A percentile compares a stretch with the other conserved stretches of the same genome.
These are phyloP conservation scores for Philereme vetulata DNA, from an alignment of 2,888 invertebrate genomes.

Conservation along the genomic window DNA sequence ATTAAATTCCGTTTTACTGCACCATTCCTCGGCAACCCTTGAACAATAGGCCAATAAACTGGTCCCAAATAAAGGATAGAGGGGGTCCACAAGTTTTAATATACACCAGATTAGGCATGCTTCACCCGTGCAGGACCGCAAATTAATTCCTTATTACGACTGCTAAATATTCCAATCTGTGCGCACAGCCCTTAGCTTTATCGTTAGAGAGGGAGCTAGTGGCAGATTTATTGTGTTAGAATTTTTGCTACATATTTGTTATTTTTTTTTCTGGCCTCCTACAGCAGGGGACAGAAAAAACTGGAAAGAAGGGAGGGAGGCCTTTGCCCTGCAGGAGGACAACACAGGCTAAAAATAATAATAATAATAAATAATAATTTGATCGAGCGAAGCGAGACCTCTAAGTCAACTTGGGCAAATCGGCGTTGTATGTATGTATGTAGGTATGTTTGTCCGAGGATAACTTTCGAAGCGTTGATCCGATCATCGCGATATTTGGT, in stretches of 20 bases:
- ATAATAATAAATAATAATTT: too few species aligned
- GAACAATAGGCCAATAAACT: slow-evolving; percentile 32
- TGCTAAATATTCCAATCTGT: slow-evolving; percentile 54
- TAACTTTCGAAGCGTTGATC: too few species aligned
- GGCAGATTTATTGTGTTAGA: not conserved
- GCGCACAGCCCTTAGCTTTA: slow-evolving; percentile 35
- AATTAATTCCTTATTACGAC: slow-evolving; percentile 72
- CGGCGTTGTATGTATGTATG: too few species aligned
- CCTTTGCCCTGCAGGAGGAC: too few species aligned
- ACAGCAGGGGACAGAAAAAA: too few species aligned
- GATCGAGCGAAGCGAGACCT: too few species aligned
- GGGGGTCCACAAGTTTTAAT: slow-evolving; percentile 49
- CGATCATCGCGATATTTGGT: too few species aligned
- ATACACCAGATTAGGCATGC: slow-evolving; percentile 54
- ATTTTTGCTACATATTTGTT: not conserved
- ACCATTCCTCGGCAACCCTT: slow-evolving; percentile 26
- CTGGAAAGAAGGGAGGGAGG: too few species aligned
- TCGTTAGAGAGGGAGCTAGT: slow-evolving; percentile 10
- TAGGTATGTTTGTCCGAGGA: too few species aligned
- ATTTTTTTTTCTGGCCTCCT: too few species aligned
- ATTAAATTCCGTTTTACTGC: slow-evolving; percentile 12
- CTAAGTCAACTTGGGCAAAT: too few species aligned
- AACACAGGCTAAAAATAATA: too few species aligned
- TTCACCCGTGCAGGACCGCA: slow-evolving; percentile 48
- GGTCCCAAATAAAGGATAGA: slow-evolving; percentile 11